phyloP scores from a whole-genome alignment of 1,140 invertebrate genomes.

The Trachymyrmex septentrionalis region DNA sequence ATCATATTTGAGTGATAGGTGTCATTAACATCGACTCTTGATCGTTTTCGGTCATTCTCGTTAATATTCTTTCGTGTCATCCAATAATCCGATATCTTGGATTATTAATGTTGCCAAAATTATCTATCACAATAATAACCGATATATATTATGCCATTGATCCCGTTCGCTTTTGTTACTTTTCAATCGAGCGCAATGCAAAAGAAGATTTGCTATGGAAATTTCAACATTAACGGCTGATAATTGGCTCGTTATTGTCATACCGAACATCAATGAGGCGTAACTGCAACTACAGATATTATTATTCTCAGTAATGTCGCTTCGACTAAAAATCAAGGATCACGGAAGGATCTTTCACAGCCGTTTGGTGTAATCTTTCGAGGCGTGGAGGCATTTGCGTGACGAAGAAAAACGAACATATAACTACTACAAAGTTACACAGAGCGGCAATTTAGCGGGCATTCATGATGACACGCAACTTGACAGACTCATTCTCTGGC shows the following conservation, averaged over 20 bases:
- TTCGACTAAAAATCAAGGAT: neutral
- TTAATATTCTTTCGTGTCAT: neutral
- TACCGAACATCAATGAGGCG: neutral
- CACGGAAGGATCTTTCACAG: neutral
- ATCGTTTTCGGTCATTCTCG: neutral
- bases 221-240: conserved; percentile 13
- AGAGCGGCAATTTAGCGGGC: conserved; percentile 26
- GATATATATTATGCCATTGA: neutral
- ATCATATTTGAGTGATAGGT: neutral
- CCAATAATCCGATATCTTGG: neutral
- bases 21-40: neutral
- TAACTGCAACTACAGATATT: neutral
- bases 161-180: conserved; percentile 30
- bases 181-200: neutral
- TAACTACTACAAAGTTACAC: neutral
- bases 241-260: conserved; percentile 5
- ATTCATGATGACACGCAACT: conserved; percentile 29
- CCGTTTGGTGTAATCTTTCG: neutral
- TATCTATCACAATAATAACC: neutral
- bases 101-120: conserved; percentile 32
- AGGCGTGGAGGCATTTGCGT: conserved; percentile 16
- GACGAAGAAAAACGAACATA: conserved; percentile 20
- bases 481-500: neutral
- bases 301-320: neutral
- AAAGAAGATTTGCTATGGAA: conserved; percentile 59